These are phyloP conservation scores for Harpalus rubripes DNA, from an alignment of 2,888 invertebrate species.

Conservation along the genomic window DNA sequence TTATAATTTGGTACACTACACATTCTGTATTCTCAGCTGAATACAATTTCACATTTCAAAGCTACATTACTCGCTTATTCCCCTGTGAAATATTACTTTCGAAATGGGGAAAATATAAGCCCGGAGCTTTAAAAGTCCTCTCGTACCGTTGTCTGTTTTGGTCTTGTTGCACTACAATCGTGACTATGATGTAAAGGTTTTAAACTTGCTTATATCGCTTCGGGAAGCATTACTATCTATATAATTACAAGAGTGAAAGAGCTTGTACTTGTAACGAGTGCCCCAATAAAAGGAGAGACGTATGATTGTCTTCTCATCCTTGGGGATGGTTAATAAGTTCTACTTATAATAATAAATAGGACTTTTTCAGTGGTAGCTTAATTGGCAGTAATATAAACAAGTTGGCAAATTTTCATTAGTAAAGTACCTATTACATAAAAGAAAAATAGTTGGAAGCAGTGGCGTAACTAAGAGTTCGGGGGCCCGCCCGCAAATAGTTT, in stretches of 20 bases:
- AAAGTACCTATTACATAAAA: too few species aligned
- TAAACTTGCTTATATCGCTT: constrained; percentile 36
- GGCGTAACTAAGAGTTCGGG: too few species aligned
- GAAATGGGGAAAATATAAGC: constrained; percentile 51
- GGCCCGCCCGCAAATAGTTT: too few species aligned
- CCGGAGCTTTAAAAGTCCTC: constrained; percentile 30
- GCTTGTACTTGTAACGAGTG: neutral
- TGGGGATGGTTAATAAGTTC: too few species aligned
- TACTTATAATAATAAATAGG: too few species aligned
- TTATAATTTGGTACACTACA: constrained; percentile 35
- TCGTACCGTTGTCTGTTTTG: constrained; percentile 30
- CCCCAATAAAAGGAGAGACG: neutral
- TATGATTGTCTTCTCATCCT: too few species aligned
- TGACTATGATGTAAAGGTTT: constrained; percentile 42
- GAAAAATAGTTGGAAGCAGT: too few species aligned
- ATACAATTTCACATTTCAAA: constrained; percentile 54
- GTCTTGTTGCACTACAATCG: constrained; percentile 28
- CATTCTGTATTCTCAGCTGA: constrained; percentile 14
- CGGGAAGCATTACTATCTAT: constrained; percentile 33
- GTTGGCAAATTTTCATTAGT: too few species aligned
- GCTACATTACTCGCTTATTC: constrained; percentile 47
- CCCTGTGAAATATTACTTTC: constrained; percentile 51
- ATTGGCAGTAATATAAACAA: too few species aligned
- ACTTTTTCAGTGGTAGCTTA: too few species aligned
- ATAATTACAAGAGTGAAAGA: constrained; percentile 26